Percentiles rank a stretch among this genome's conserved stretches.
These are phyloP conservation scores for Drosophila paracracens DNA, from an alignment of 2,888 invertebrate species.

Conservation along the genomic window DNA sequence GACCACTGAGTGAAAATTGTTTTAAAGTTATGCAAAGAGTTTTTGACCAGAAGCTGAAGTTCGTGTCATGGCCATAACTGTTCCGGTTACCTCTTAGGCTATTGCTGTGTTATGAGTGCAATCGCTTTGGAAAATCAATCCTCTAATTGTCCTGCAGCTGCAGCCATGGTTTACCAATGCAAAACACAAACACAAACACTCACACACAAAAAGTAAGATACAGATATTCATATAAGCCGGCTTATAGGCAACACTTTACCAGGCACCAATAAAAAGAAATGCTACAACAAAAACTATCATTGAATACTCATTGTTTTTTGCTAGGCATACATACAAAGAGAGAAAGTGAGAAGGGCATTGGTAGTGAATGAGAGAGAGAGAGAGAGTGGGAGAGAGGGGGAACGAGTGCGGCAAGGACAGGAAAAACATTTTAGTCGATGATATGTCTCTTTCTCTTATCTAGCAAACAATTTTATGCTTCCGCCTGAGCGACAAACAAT, in stretches of 20 bases:
- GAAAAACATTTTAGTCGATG: slow-evolving; percentile 72
- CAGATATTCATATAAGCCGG: slow-evolving; percentile 45
- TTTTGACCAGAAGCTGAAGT: slow-evolving; percentile 29
- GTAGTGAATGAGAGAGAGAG: neutral
- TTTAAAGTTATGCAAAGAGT: slow-evolving; percentile 69
- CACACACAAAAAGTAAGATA: neutral
- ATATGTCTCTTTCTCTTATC: slow-evolving; percentile 69
- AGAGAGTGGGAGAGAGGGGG: neutral
- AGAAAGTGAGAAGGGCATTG: neutral
- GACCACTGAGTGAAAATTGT: slow-evolving; percentile 23
- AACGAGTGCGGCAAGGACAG: slow-evolving; percentile 29
- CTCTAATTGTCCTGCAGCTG: slow-evolving; percentile 53
- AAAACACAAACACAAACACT: slow-evolving; percentile 9
- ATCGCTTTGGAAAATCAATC: slow-evolving; percentile 26
- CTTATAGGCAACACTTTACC: slow-evolving; percentile 64
- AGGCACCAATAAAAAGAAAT: slow-evolving; percentile 55
- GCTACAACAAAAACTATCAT: slow-evolving; percentile 53
- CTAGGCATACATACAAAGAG: slow-evolving; percentile 3
- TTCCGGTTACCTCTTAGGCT: slow-evolving; percentile 34
- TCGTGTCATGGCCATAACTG: slow-evolving; percentile 53
- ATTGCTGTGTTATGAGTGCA: slow-evolving; percentile 21
- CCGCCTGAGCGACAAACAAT: slow-evolving; percentile 81
- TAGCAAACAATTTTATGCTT: slow-evolving; percentile 81
- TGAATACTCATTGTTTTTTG: slow-evolving; percentile 66
- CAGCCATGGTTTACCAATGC: slow-evolving; percentile 36